phyloP scores from a whole-genome alignment of 2,797 vertebrate genomes.

The Scomberomorus guttatus region DNA sequence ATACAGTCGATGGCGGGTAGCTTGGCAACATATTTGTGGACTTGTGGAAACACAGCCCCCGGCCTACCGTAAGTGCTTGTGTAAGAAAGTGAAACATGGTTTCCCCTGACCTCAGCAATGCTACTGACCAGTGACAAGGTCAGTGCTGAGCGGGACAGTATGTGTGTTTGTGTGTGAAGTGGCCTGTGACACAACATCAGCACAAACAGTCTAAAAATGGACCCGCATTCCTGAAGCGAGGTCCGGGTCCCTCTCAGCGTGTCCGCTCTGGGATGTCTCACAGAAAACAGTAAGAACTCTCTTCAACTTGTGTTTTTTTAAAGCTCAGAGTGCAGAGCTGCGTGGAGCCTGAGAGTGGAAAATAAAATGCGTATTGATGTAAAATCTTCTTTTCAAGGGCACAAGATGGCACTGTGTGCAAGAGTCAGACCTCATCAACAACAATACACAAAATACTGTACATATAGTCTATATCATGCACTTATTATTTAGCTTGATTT shows the following conservation, averaged over 20 bases:
- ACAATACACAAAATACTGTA: neutral
- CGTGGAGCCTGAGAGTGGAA: neutral
- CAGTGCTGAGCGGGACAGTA: slow-evolving; percentile 43
- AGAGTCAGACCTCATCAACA: neutral
- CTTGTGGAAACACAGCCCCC: slow-evolving; percentile 5
- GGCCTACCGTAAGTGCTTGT: slow-evolving; percentile 16
- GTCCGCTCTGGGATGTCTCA: slow-evolving; percentile 50
- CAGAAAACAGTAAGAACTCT: slow-evolving; percentile 27
- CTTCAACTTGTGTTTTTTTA: slow-evolving; percentile 2
- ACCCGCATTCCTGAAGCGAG: slow-evolving; percentile 61
- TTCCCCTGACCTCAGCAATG: slow-evolving; percentile 52
- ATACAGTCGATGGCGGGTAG: slow-evolving; percentile 17
- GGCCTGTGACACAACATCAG: slow-evolving; percentile 72
- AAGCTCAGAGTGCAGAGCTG: neutral
- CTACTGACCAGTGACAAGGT: slow-evolving; percentile 64
- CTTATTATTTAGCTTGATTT: neutral
- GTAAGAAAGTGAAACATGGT: slow-evolving; percentile 52
- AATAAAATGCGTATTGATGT: slow-evolving; percentile 2
- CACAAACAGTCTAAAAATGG: slow-evolving; percentile 76
- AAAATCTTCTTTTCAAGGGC: neutral
- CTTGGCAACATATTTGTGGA: slow-evolving; percentile 25
- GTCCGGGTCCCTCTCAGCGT: slow-evolving; percentile 12
- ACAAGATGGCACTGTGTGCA: slow-evolving; percentile 13
- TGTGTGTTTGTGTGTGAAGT: slow-evolving; percentile 57
- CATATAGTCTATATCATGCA: neutral